Evolutionary conservation across 2,797 vertebrate genomes (phyloP).

Genomic region (Macrochelys suwanniensis): DNA sequence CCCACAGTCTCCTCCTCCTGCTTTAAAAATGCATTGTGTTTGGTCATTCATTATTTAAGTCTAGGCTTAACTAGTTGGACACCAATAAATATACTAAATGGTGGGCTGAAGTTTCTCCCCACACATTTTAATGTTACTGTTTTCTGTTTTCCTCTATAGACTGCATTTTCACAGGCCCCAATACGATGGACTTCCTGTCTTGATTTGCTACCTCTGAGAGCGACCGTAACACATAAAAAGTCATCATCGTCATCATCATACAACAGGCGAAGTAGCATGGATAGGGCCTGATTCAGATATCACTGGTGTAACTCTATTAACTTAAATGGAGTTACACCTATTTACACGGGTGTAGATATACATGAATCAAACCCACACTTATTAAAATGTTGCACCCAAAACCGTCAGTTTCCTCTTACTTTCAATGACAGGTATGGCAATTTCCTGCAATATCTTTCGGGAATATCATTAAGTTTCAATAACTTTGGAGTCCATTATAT

Average conservation of each 20-base stretch:
- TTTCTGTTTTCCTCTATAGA: constrained; percentile 3
- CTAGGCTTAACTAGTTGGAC: constrained; percentile 40
- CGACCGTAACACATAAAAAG: neutral
- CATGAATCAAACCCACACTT: neutral
- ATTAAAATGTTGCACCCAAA: neutral
- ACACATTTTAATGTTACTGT: constrained; percentile 18
- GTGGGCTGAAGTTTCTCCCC: constrained; percentile 5
- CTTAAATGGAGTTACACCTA: neutral
- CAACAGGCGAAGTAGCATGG: neutral
- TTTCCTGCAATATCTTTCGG: neutral
- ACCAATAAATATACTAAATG: neutral
- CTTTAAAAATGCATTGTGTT: constrained; percentile 63
- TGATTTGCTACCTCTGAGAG: neutral
- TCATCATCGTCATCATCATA: neutral
- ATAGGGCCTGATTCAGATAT: neutral
- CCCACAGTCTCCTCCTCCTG: neutral
- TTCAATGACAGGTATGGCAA: neutral
- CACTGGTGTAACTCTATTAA: neutral
- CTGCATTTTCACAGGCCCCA: neutral
- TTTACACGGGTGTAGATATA: neutral
- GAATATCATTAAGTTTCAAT: neutral
- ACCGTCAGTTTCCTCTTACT: neutral
- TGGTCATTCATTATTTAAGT: constrained; percentile 64
- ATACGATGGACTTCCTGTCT: neutral
- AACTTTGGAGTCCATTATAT: neutral